These are phyloP conservation scores for Drosophila buzzatii DNA, from an alignment of 2,888 invertebrate genomes.

Conservation along the genomic window DNA sequence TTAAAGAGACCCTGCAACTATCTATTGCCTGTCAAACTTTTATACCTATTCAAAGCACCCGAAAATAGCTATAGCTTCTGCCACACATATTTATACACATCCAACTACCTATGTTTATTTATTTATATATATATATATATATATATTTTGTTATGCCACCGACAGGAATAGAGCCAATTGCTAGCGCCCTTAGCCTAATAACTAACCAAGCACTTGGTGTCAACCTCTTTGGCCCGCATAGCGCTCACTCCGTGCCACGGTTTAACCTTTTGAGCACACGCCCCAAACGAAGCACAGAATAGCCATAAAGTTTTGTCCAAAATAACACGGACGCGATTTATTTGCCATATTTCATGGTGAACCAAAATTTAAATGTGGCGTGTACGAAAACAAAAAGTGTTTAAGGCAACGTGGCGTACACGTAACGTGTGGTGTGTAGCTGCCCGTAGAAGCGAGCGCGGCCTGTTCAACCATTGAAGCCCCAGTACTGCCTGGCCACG, in stretches of 20 bases:
- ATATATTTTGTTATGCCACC: not conserved
- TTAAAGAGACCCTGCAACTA: constrained; percentile 39
- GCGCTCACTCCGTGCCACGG: constrained; percentile 9
- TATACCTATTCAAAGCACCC: constrained; percentile 27
- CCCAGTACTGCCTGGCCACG: constrained; percentile 18
- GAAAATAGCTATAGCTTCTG: constrained; percentile 20
- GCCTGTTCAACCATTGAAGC: not conserved
- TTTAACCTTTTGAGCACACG: constrained; percentile 74
- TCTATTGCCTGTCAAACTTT: constrained; percentile 61
- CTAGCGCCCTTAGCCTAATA: constrained; percentile 66
- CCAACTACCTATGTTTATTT: constrained; percentile 8
- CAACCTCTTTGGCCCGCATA: constrained; percentile 20
- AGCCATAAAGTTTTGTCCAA: constrained; percentile 72
- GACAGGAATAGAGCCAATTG: constrained; percentile 58
- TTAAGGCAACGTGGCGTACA: constrained; percentile 75
- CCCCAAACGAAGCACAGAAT: constrained; percentile 60
- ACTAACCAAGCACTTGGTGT: constrained; percentile 72
- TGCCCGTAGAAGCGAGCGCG: constrained; percentile 26
- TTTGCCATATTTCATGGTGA: constrained; percentile 77
- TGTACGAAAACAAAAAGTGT: constrained; percentile 77
- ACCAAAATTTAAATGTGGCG: constrained; percentile 77
- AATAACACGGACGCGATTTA: constrained; percentile 72
- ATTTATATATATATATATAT: not conserved
- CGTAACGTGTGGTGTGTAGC: constrained; percentile 68
- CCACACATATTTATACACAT: constrained; percentile 5